Evolutionary conservation across 1,140 invertebrate species (phyloP).

Genomic region (Dolichoris vasculosae): DNA sequence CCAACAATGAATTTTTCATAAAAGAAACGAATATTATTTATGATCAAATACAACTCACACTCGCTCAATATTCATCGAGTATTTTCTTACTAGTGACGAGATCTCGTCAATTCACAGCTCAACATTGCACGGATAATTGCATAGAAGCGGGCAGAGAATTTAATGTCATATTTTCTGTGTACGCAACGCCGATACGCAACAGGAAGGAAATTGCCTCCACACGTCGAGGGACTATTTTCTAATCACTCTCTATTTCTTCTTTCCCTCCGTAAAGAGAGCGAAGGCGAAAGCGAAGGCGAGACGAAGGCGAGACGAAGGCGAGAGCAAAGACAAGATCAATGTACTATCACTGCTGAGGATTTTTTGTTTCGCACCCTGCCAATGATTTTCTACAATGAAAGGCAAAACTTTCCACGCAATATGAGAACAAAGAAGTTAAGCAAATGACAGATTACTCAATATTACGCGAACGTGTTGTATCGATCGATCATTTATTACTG

Average conservation of each 20-base stretch:
- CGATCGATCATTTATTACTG: not conserved
- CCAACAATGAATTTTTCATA: no score
- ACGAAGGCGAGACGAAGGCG: no score
- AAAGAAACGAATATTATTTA: no score
- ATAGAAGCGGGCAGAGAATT: not conserved
- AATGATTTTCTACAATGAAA: no score
- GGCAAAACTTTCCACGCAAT: no score
- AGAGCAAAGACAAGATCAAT: not conserved
- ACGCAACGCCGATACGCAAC: not conserved
- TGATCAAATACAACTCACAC: no score
- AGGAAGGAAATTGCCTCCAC: slow-evolving; percentile 8
- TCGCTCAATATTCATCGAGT: not conserved
- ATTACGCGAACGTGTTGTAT: no score
- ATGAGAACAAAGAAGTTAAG: no score
- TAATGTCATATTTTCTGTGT: not conserved
- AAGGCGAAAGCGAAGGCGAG: no score
- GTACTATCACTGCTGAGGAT: not conserved
- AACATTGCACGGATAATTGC: not conserved
- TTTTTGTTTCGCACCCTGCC: not conserved
- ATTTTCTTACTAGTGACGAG: not conserved
- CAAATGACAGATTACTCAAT: no score
- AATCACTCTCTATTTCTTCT: not conserved
- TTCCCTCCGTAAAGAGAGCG: not conserved
- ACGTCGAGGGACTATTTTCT: not conserved
- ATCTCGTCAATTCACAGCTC: not conserved